Evolutionary conservation across 1,140 invertebrate genomes (phyloP).

Genomic region (Lepeophtheirus salmonis): DNA sequence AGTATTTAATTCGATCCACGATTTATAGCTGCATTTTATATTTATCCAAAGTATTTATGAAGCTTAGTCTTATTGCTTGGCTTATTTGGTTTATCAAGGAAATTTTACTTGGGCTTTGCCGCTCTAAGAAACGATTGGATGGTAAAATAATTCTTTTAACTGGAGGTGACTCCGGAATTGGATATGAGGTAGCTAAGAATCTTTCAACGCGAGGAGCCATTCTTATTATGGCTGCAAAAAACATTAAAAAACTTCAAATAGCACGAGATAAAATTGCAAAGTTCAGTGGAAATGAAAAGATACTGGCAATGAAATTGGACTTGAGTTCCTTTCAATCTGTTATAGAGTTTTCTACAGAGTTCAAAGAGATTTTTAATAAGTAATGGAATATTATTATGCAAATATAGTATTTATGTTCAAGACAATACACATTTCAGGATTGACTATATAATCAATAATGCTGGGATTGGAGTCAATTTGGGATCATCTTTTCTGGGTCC

Average conservation of each 20-base stretch:
- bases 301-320: background rate
- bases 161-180: background rate
- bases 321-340: background rate
- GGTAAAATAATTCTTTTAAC: conserved; percentile 5
- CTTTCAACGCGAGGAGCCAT: background rate
- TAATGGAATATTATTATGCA: no score
- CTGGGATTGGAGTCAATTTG: background rate
- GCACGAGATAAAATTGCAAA: background rate
- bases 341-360: background rate
- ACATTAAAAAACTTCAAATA: background rate
- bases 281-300: background rate
- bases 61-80: background rate
- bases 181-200: background rate
- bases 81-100: background rate
- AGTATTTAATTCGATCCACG: no score
- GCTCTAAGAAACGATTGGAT: conserved; percentile 3
- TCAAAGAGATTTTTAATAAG: background rate
- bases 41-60: no score
- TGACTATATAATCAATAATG: background rate
- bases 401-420: no score
- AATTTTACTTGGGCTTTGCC: background rate
- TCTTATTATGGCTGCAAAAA: conserved; percentile 1
- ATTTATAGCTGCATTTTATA: no score
- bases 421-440: no score
- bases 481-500: background rate